Percentiles rank a stretch among this genome's conserved stretches.
phyloP scores from a whole-genome alignment of 2,113 vertebrate species.

The Trogon melanurus region DNA sequence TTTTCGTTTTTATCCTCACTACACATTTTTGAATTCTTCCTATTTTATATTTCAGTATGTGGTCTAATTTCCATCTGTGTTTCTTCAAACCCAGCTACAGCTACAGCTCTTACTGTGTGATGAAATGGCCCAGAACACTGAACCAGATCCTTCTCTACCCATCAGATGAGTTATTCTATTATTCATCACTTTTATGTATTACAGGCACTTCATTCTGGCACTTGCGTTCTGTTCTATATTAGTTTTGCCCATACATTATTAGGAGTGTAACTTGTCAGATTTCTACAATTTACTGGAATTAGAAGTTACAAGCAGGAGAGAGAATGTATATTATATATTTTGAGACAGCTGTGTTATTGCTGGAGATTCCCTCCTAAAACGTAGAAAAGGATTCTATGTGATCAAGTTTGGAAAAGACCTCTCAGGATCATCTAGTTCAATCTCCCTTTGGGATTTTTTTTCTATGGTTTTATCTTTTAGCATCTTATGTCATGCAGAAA shows the following conservation, averaged over 20 bases:
- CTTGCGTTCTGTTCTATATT: neutral
- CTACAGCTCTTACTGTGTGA: neutral
- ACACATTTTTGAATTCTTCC: neutral
- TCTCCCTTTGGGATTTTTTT: neutral
- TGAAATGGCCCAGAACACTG: neutral
- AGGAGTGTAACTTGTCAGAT: neutral
- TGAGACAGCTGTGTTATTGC: neutral
- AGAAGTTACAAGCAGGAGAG: neutral
- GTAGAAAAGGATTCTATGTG: neutral
- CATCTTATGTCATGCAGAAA: neutral
- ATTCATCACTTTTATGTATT: constrained; percentile 11
- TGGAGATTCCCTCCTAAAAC: neutral
- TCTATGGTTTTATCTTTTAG: neutral
- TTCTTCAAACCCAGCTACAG: neutral
- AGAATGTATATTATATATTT: neutral
- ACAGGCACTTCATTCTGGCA: neutral
- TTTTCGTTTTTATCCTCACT: neutral
- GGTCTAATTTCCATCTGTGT: neutral
- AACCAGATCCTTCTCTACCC: neutral
- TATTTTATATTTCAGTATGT: neutral
- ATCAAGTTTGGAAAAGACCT: neutral
- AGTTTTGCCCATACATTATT: neutral
- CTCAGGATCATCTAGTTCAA: neutral
- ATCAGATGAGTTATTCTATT: neutral
- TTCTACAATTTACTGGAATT: neutral